Percentiles rank a stretch among this genome's conserved stretches.
Evolutionary conservation across 2,888 invertebrate species (phyloP).

Genomic region (Polydrusus cervinus): DNA sequence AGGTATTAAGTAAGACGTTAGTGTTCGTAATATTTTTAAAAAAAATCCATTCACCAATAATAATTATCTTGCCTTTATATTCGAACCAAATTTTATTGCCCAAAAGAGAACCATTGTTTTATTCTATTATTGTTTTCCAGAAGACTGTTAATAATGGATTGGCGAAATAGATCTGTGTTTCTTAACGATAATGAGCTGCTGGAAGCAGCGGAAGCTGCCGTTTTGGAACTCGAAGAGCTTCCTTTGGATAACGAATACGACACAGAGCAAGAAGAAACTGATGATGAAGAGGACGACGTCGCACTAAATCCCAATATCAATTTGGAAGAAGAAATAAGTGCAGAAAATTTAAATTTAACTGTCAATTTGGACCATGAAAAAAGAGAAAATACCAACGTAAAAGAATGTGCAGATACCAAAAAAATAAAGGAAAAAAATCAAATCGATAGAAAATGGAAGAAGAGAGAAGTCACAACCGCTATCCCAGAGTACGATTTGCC

Average conservation of each 20-base stretch:
- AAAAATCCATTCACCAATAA: too few relatives aligned
- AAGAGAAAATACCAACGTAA: not conserved
- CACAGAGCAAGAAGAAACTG: not conserved
- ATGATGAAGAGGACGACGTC: conserved; percentile 1
- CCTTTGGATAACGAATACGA: conserved; percentile 1
- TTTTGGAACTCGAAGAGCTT: conserved; percentile 2
- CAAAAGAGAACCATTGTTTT: not conserved
- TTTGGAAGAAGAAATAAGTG: not conserved
- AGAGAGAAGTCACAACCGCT: not conserved
- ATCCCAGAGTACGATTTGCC: conserved; percentile 12
- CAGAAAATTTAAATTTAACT: not conserved
- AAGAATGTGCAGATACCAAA: not conserved
- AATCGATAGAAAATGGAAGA: conserved; percentile 18
- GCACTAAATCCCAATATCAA: conserved; percentile 3
- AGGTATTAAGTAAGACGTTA: not conserved
- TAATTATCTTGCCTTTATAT: not conserved
- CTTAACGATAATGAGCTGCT: conserved; percentile 3
- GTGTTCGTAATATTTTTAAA: too few relatives aligned
- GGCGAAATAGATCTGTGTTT: not conserved
- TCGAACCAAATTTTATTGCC: not conserved
- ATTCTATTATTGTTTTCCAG: not conserved
- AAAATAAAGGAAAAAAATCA: conserved; percentile 10
- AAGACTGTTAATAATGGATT: not conserved
- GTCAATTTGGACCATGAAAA: not conserved
- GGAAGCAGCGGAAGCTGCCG: not conserved